Percentiles rank a stretch among this genome's conserved stretches.
Evolutionary conservation across 1,140 invertebrate genomes (phyloP).

Genomic region (Vollenhovia emeryi): DNA sequence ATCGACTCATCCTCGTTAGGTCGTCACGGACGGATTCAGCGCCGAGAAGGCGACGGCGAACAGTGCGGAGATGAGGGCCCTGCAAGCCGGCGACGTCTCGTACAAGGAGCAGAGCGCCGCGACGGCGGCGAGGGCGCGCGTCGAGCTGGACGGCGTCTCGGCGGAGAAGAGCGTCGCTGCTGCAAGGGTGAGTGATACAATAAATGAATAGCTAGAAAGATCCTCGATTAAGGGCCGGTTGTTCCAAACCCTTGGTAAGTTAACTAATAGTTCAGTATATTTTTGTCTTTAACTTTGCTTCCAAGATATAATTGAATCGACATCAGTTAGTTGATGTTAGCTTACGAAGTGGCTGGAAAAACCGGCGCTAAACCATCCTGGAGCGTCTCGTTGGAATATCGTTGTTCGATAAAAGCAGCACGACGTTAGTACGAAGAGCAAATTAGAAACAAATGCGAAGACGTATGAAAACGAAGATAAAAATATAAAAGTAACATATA

Average conservation of each 20-base stretch:
- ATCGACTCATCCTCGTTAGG: conserved; percentile 75
- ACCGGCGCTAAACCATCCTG: neutral
- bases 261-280: too few species aligned
- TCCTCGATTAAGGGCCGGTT: too few species aligned
- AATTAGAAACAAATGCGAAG: neutral
- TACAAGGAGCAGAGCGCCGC: conserved; percentile 91
- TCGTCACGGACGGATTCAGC: conserved; percentile 93
- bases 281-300: too few species aligned
- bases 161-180: conserved; percentile 91
- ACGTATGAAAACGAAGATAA: neutral
- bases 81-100: conserved; percentile 92
- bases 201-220: neutral
- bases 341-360: too few species aligned
- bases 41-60: conserved; percentile 92
- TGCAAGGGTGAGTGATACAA: conserved; percentile 87
- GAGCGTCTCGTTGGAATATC: neutral
- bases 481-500: neutral
- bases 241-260: too few species aligned
- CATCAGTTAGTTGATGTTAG: too few species aligned
- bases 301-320: too few species aligned
- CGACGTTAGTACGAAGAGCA: neutral
- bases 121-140: conserved; percentile 87
- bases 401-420: neutral
- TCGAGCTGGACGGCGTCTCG: conserved; percentile 91
- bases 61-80: conserved; percentile 90